These are phyloP conservation scores for Blera fallax DNA, from an alignment of 2,888 invertebrate genomes.

Conservation along the genomic window DNA sequence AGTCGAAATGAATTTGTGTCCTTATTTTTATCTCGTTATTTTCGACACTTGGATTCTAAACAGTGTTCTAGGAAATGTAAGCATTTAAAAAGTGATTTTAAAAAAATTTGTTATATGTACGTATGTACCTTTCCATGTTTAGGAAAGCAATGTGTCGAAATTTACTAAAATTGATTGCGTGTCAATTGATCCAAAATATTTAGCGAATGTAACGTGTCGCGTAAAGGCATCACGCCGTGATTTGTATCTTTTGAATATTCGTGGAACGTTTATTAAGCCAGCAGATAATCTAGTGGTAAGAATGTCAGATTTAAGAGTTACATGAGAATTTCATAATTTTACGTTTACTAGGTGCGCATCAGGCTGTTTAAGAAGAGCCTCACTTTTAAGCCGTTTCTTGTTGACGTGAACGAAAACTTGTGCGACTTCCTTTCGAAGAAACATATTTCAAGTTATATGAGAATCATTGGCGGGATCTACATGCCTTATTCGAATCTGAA, in stretches of 20 bases:
- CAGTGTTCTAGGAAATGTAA: not conserved
- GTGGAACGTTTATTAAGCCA: not conserved
- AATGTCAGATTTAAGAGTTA: not conserved
- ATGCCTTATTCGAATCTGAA: conserved; percentile 30
- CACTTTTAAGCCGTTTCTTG: not conserved
- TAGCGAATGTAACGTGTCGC: not conserved
- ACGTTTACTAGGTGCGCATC: not conserved
- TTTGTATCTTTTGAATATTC: not conserved
- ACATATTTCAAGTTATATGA: not conserved
- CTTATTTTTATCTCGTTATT: not conserved
- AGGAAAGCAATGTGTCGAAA: not conserved
- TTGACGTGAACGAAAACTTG: not conserved
- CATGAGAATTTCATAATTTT: not conserved
- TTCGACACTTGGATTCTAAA: no score
- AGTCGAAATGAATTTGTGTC: not conserved
- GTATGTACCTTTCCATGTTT: no score
- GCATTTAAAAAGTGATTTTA: not conserved
- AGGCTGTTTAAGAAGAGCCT: not conserved
- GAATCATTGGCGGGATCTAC: not conserved
- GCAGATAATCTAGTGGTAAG: not conserved
- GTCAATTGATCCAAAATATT: not conserved
- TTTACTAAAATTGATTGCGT: not conserved
- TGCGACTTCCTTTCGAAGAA: conserved; percentile 10
- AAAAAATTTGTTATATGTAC: not conserved
- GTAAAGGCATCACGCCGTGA: not conserved